Conservation (phyloP, 2,888 invertebrate species). For the Nezara viridula region DNA sequence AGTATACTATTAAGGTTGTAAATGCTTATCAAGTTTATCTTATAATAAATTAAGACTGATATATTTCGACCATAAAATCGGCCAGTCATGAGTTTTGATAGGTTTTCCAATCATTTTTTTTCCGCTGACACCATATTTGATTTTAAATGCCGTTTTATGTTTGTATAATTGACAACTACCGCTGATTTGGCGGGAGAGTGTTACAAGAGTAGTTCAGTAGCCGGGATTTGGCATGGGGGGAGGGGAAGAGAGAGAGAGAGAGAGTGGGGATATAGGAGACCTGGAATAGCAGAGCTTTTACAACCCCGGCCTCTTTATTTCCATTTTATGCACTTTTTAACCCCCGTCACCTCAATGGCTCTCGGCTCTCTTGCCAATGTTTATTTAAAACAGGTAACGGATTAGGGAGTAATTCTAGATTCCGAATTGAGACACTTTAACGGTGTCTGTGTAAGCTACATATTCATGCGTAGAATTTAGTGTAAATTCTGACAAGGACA, state of each 20-base stretch:
- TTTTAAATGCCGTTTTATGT: background rate
- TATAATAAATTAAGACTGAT: background rate
- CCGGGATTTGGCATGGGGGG: background rate
- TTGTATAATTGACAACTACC: background rate
- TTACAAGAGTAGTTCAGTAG: background rate
- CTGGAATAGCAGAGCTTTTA: background rate
- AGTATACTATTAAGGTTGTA: background rate
- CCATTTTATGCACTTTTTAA: background rate
- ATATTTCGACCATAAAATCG: background rate
- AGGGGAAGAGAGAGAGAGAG: background rate
- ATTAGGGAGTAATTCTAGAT: background rate
- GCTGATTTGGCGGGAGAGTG: background rate
- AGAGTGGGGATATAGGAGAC: background rate
- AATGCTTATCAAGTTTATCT: background rate
- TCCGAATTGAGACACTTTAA: background rate
- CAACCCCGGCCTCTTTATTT: background rate
- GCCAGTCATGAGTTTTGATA: background rate
- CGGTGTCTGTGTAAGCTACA: background rate
- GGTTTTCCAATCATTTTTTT: background rate
- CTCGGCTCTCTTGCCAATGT: background rate
- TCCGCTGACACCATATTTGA: background rate
- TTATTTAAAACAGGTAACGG: conserved; percentile 14
- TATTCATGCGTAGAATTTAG: background rate
- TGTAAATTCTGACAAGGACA: background rate
- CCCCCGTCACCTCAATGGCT: background rate